A percentile compares a stretch with the other conserved stretches of the same genome.
Evolutionary conservation across 2,888 invertebrate genomes (phyloP).

Genomic region (Eupithecia tripunctaria): DNA sequence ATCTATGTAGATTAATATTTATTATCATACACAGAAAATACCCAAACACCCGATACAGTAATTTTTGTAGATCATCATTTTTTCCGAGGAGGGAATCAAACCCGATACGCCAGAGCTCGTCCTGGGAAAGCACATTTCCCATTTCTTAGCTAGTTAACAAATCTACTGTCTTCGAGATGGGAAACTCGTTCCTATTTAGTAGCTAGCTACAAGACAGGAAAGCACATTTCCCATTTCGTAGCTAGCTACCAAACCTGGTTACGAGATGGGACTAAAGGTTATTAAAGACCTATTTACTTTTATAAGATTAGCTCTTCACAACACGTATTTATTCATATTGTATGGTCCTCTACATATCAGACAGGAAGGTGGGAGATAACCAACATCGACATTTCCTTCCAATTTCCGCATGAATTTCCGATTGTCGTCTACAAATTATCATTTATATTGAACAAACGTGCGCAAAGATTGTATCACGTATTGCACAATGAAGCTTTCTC

Average conservation of each 20-base stretch:
- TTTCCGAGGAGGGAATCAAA: not conserved
- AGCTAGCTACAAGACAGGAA: too few species aligned
- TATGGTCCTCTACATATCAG: not conserved
- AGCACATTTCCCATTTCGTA: too few species aligned
- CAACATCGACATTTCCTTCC: not conserved
- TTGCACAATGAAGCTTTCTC: conserved; percentile 46
- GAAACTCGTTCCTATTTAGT: too few species aligned
- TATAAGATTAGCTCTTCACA: not conserved
- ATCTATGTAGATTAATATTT: not conserved
- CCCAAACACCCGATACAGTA: not conserved
- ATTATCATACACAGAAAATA: not conserved
- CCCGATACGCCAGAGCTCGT: not conserved
- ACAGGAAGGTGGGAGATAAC: not conserved
- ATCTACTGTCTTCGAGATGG: too few species aligned
- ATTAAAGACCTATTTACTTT: too few species aligned
- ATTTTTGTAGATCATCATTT: not conserved
- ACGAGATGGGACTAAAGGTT: too few species aligned
- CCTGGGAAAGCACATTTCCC: too few species aligned
- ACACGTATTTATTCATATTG: not conserved
- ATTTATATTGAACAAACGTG: conserved; percentile 19
- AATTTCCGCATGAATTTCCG: not conserved
- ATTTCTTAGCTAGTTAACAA: too few species aligned
- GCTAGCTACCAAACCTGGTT: too few species aligned
- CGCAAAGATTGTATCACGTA: conserved; percentile 33
- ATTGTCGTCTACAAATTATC: conserved; percentile 7